phyloP scores from a whole-genome alignment of 1,140 invertebrate species.

The Hyles euphorbiae region DNA sequence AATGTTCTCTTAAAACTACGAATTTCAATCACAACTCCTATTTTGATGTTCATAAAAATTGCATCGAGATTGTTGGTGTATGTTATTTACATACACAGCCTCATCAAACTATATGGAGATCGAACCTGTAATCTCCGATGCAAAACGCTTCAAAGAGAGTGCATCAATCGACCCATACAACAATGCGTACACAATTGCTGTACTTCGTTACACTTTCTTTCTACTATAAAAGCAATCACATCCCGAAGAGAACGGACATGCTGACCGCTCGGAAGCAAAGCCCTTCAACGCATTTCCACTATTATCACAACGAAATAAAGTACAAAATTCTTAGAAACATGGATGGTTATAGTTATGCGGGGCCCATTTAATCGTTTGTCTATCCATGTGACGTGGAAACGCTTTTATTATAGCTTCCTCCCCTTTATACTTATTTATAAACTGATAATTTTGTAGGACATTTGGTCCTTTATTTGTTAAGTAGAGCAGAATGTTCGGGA shows the following conservation, averaged over 20 bases:
- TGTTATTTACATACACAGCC: too few species aligned
- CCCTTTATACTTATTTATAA: conserved; percentile 66
- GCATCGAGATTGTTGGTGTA: too few species aligned
- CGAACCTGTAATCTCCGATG: too few species aligned
- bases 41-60: too few species aligned
- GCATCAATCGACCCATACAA: too few species aligned
- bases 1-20: too few species aligned
- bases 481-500: conserved; percentile 22
- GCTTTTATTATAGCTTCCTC: conserved; percentile 66
- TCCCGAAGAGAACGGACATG: neutral
- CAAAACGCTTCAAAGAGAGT: too few species aligned
- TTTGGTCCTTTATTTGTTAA: conserved; percentile 39
- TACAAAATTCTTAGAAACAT: neutral
- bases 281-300: conserved; percentile 1
- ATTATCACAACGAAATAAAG: neutral
- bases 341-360: conserved; percentile 25
- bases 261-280: neutral
- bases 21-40: too few species aligned
- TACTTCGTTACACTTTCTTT: neutral
- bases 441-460: conserved; percentile 46
- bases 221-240: neutral
- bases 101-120: too few species aligned
- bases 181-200: too few species aligned
- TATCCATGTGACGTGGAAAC: conserved; percentile 51
- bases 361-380: conserved; percentile 59